These are phyloP conservation scores for Troilus luridus DNA, from an alignment of 2,888 invertebrate genomes.

Conservation along the genomic window DNA sequence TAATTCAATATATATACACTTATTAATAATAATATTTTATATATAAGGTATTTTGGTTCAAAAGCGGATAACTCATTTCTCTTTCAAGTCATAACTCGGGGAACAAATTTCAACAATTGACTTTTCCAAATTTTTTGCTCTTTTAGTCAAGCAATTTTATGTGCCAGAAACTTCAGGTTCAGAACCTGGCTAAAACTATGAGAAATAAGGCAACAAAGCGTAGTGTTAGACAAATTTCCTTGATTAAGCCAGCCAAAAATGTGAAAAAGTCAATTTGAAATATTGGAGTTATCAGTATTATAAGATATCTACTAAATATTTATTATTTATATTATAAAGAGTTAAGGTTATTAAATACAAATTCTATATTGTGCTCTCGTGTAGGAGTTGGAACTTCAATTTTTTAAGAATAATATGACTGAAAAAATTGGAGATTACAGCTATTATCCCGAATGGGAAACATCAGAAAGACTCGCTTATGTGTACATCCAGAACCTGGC, in stretches of 20 bases:
- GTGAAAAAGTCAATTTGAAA: too few species aligned
- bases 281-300: neutral
- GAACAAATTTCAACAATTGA: too few species aligned
- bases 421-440: constrained; percentile 30
- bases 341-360: neutral
- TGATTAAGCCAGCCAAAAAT: too few species aligned
- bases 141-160: too few species aligned
- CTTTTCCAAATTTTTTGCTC: too few species aligned
- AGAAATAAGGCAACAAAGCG: too few species aligned
- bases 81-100: too few species aligned
- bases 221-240: too few species aligned
- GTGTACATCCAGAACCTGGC: constrained; percentile 1
- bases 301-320: neutral
- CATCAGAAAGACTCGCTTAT: constrained; percentile 39
- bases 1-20: neutral
- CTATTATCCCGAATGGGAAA: constrained; percentile 37
- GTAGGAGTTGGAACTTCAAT: constrained; percentile 21
- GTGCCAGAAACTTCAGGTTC: too few species aligned
- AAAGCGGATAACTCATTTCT: too few species aligned
- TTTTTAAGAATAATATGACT: constrained; percentile 26
- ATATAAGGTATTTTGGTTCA: too few species aligned
- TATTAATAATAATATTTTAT: neutral
- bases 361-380: neutral
- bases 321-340: neutral
- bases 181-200: too few species aligned